Conservation (phyloP, 2,113 vertebrate genomes). For the Thermophis baileyi region DNA sequence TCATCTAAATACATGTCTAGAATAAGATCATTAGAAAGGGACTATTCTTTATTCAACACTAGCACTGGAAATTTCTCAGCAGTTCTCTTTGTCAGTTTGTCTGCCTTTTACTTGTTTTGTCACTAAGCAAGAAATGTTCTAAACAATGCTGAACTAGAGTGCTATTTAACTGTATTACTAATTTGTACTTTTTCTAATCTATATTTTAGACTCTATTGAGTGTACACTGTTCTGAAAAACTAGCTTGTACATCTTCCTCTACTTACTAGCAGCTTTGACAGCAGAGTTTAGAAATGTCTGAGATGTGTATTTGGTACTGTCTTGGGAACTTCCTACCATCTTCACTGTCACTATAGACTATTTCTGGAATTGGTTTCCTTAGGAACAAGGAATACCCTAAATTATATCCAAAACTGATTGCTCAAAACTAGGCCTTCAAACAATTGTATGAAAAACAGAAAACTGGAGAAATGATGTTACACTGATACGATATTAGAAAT, state of each 20-base stretch:
- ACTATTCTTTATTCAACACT: not conserved
- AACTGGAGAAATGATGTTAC: not conserved
- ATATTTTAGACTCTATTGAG: not conserved
- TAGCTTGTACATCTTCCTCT: not conserved
- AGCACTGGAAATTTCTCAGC: not conserved
- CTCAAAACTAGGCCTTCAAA: not conserved
- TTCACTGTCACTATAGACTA: constrained; percentile 8
- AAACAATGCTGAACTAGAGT: not conserved
- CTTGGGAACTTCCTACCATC: not conserved
- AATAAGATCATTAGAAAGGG: not conserved
- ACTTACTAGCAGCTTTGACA: not conserved
- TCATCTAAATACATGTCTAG: not conserved
- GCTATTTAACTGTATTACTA: not conserved
- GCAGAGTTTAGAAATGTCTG: not conserved
- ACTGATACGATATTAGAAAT: not conserved
- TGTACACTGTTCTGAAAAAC: not conserved
- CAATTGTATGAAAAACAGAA: not conserved
- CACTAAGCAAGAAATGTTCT: not conserved
- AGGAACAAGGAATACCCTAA: not conserved
- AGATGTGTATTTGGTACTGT: not conserved
- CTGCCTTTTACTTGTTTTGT: not conserved
- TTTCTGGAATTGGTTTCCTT: constrained; percentile 1
- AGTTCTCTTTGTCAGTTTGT: not conserved
- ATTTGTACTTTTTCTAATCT: not conserved
- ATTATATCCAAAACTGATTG: not conserved